Base-by-base conservation (phyloP, 2,888 invertebrate genomes). In the Nemapogon koenigi region DNA sequence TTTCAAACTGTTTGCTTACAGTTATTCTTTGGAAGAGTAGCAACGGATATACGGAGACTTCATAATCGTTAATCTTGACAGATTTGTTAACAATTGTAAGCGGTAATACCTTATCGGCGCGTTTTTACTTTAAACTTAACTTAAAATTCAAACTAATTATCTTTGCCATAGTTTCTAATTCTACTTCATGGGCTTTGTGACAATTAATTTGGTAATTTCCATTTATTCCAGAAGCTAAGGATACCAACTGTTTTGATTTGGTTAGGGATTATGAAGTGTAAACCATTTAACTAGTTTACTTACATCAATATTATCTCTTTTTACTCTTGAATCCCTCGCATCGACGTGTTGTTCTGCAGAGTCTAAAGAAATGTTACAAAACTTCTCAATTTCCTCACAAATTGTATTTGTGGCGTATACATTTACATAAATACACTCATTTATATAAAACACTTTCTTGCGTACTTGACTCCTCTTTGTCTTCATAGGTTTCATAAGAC, bases 61-160 rank as follows among this genome's bases (percentile, higher is more conserved):
- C 42, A 39, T 44, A 41, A 26, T 42, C 38, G 42, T 45, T 37
- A 41, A 45, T 41, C 43, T 45, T 48, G 33, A 47, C 40, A 43
- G 44, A 41, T 41, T 41, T 47, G 29, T 39, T 44, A 44, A 42
- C 32, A 26, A 39, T 35, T 40, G 45, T 46, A 43, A 46, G 43
- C 38, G 46, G 46, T 27, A 50, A 35, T 39, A 52, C 49, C 37
- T 47, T 53, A 41, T 53, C 50, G 22, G 35, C 22, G 42, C 52
- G 50, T 49, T 52, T 50, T 29, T 52, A 52, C 31, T 46, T 51
- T 47, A 53, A n/a, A n/a, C n/a, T 48, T 28, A 50, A 42, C 41
- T 51, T 45, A 26, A 55, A 50, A 7, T 36, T 37, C 26, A 43
- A 42, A 27, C 46, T 47, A 38, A 40, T 46, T 17, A 47, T 49